Evolutionary conservation across 2,888 invertebrate species (phyloP).

Genomic region (Volucella zonaria): DNA sequence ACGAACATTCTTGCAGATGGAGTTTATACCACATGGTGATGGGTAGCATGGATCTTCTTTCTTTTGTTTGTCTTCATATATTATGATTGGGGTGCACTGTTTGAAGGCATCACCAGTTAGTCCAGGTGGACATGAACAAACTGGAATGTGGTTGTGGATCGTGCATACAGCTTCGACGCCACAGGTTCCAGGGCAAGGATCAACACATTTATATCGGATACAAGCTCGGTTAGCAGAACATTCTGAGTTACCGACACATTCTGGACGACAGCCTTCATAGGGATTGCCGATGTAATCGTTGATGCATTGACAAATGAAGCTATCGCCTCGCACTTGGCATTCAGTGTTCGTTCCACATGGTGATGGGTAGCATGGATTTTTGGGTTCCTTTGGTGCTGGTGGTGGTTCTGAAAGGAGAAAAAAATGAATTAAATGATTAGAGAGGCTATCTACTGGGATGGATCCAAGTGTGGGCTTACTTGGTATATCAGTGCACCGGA

Average conservation of each 20-base stretch:
- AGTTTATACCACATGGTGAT: conserved; percentile 91
- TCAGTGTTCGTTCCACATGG: conserved; percentile 89
- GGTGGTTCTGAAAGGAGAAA: conserved; percentile 75
- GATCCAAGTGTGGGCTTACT: conserved; percentile 77
- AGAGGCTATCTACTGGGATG: not conserved
- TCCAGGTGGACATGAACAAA: conserved; percentile 86
- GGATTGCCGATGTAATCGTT: conserved; percentile 90
- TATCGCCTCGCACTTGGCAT: conserved; percentile 84
- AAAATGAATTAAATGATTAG: conserved; percentile 9
- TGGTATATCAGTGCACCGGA: conserved; percentile 83
- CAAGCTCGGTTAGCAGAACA: conserved; percentile 92
- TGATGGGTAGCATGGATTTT: conserved; percentile 88
- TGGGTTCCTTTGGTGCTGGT: conserved; percentile 77
- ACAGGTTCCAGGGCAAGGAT: conserved; percentile 92
- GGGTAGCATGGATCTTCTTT: conserved; percentile 85
- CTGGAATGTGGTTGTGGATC: conserved; percentile 87
- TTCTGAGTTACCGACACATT: conserved; percentile 93
- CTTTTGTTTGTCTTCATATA: conserved; percentile 75
- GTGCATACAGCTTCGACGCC: conserved; percentile 92
- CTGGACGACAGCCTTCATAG: conserved; percentile 90
- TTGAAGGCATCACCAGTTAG: conserved; percentile 87
- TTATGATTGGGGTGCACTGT: conserved; percentile 82
- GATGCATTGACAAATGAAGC: conserved; percentile 85
- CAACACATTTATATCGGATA: conserved; percentile 90
- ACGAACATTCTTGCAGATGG: conserved; percentile 85